phyloP scores from a whole-genome alignment of 2,888 invertebrate species.

The Hyles lineata region DNA sequence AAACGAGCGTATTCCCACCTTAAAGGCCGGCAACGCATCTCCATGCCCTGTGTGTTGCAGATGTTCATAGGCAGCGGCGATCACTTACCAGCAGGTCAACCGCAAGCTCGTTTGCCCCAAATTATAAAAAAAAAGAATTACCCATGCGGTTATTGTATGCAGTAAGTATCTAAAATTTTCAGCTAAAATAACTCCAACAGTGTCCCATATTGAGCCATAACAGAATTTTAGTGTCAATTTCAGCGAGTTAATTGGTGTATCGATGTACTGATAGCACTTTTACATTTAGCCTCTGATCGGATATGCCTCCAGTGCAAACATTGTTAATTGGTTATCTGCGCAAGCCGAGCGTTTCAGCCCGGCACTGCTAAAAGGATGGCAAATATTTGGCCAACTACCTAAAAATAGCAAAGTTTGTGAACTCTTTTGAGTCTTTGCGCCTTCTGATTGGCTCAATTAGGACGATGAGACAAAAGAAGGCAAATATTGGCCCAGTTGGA shows the following conservation, averaged over 20 bases:
- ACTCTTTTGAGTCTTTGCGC: background rate
- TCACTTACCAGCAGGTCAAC: no score
- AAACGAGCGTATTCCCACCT: no score
- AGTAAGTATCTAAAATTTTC: no score
- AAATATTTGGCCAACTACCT: conserved; percentile 35
- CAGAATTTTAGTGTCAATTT: background rate
- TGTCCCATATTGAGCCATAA: no score
- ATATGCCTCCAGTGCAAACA: conserved; percentile 23
- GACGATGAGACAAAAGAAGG: conserved; percentile 13
- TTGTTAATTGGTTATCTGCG: conserved; percentile 40
- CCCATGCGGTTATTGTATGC: no score
- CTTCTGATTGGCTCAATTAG: conserved; percentile 4
- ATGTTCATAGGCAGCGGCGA: no score
- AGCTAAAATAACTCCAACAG: no score
- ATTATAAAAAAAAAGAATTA: no score
- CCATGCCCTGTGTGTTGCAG: no score
- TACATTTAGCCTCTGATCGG: conserved; percentile 19
- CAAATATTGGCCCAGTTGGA: conserved; percentile 9
- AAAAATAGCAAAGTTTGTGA: conserved; percentile 17
- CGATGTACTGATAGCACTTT: conserved; percentile 1
- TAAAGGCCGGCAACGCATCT: no score
- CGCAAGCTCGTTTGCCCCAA: no score
- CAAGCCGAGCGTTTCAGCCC: conserved; percentile 35
- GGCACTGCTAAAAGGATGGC: conserved; percentile 41
- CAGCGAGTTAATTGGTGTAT: conserved; percentile 1